phyloP scores from a whole-genome alignment of 2,797 vertebrate genomes.

The Geotrypetes seraphini region DNA sequence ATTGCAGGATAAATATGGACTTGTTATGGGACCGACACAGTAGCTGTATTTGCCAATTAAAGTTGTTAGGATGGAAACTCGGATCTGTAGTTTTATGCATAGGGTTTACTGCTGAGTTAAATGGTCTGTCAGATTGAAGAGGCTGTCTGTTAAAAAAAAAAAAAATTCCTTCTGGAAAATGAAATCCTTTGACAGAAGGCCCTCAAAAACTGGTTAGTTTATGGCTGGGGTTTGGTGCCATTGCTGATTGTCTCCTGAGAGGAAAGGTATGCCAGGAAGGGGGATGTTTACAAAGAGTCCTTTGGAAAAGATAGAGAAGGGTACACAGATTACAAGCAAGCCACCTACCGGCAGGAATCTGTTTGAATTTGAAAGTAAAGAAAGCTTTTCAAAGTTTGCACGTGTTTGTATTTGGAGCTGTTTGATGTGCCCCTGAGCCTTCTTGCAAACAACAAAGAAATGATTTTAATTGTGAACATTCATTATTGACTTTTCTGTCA shows the following conservation, averaged over 20 bases:
- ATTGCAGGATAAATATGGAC: no score
- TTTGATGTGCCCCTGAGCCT: neutral
- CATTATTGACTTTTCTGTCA: no score
- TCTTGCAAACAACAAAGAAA: conserved; percentile 5
- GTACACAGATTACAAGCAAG: neutral
- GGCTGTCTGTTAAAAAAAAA: no score
- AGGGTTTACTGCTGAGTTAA: no score
- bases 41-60: no score
- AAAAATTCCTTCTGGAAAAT: no score
- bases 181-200: neutral
- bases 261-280: conserved; percentile 37
- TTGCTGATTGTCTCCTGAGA: conserved; percentile 36
- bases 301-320: conserved; percentile 31
- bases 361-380: conserved; percentile 9
- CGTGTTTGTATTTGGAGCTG: no score
- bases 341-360: conserved; percentile 9
- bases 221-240: conserved; percentile 28
- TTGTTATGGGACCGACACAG: no score
- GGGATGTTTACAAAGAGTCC: conserved; percentile 35
- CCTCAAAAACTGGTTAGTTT: conserved; percentile 27
- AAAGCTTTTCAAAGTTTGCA: conserved; percentile 1
- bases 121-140: no score
- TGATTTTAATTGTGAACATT: no score
- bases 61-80: no score
- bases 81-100: no score